Conservation (phyloP, 2,888 invertebrate species). For the Tipula confusa region DNA sequence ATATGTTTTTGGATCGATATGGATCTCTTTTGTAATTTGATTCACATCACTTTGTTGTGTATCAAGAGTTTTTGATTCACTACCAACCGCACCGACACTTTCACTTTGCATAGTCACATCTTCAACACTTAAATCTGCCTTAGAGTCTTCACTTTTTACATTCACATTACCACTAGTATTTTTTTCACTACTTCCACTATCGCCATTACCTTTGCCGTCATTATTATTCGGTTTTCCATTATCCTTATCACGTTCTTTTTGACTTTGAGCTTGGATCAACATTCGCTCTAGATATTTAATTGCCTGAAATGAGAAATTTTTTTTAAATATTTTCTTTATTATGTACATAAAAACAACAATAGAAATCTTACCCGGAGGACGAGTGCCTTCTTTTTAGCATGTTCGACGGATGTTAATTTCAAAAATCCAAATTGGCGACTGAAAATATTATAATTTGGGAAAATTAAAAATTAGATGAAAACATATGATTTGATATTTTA, state of each 20-base stretch:
- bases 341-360: background rate
- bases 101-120: conserved; percentile 39
- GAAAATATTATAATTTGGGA: conserved; percentile 43
- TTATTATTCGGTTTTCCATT: background rate
- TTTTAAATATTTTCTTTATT: background rate
- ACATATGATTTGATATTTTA: background rate
- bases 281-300: conserved; percentile 81
- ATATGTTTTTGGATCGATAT: conserved; percentile 84
- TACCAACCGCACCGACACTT: background rate
- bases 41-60: conserved; percentile 40
- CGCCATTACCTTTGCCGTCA: conserved; percentile 31
- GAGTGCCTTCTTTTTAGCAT: conserved; percentile 72
- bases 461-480: background rate
- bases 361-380: conserved; percentile 69
- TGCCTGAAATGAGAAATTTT: conserved; percentile 53
- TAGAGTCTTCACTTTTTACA: conserved; percentile 32
- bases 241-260: conserved; percentile 47
- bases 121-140: conserved; percentile 36
- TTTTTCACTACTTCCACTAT: conserved; percentile 44
- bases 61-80: conserved; percentile 33
- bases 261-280: conserved; percentile 71
- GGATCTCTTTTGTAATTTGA: conserved; percentile 60
- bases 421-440: conserved; percentile 91
- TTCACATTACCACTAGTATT: conserved; percentile 36
- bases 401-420: conserved; percentile 73